Conservation (phyloP, 2,888 invertebrate genomes). For the Drosophila meridiana region DNA sequence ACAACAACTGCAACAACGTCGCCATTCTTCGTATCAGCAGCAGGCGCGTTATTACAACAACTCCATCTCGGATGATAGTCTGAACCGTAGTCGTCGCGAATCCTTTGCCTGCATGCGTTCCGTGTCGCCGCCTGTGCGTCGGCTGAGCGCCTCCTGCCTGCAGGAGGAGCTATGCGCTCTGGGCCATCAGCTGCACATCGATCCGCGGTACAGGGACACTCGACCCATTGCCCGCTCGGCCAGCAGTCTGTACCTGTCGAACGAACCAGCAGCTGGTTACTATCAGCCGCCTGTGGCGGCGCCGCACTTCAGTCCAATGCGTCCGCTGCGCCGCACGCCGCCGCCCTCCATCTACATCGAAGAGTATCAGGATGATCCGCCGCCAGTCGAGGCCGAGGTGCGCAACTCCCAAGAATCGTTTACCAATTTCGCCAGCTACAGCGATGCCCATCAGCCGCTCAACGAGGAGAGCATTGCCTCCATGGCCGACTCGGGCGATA, state of each 20-base stretch:
- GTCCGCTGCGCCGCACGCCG: constrained; percentile 73
- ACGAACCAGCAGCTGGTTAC: constrained; percentile 49
- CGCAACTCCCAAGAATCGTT: constrained; percentile 82
- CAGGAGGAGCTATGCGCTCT: constrained; percentile 83
- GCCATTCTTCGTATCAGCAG: constrained; percentile 73
- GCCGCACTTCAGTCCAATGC: constrained; percentile 67
- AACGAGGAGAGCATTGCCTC: constrained; percentile 85
- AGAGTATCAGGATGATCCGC: constrained; percentile 81
- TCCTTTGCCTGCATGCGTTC: constrained; percentile 75
- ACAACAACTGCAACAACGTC: constrained; percentile 69
- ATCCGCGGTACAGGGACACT: constrained; percentile 84
- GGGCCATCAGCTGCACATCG: constrained; percentile 83
- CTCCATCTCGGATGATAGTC: constrained; percentile 84
- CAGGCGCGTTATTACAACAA: constrained; percentile 71
- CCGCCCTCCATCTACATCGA: constrained; percentile 84
- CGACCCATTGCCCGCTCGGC: constrained; percentile 83
- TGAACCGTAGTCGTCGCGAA: constrained; percentile 82
- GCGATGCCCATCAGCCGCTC: constrained; percentile 83
- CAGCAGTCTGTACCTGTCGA: constrained; percentile 78
- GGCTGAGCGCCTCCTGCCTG: constrained; percentile 83
- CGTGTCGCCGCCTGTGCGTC: constrained; percentile 76
- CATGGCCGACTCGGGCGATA: constrained; percentile 83
- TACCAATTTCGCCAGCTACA: constrained; percentile 73
- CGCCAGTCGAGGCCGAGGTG: constrained; percentile 57
- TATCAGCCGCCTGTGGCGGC: constrained; percentile 40